Evolutionary conservation across 2,113 vertebrate species (phyloP), one percentile per base, ranked within the genome.

Genomic region (Lanius ludovicianus): DNA sequence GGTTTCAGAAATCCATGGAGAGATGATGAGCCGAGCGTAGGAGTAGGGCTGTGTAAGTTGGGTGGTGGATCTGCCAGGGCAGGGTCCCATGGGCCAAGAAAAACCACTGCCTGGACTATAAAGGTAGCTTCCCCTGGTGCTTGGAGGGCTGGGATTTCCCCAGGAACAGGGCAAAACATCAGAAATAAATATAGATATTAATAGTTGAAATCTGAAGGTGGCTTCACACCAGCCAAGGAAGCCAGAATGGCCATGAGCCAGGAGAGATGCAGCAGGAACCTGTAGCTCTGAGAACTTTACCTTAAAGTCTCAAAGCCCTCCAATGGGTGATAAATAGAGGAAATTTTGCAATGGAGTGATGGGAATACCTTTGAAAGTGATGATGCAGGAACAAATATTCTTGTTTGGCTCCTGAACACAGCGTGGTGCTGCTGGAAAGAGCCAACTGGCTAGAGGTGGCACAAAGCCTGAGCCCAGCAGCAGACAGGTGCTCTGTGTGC

Each of bases 181-280:
- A 16, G 62, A 65, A 68, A 55, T 15, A 49, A 57, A 16, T 9
- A 23, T 59, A 15, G 71, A 27, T 42, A 50, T 52, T 19, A 33
- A 21, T 9, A 56, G 31, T 22, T 69, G 62, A 69, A 87, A 50
- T 6, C 23, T 31, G 39, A 27, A 33, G 53, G 30, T 2, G 4
- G 46, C 31, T 62, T 70, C 56, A 13, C 7, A 3, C 7, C n/a
- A 33, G 37, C 11, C 1, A 2, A 52, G 46, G 78, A 39, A 57
- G 33, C 5, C 0, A 0, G 37, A 22, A 4, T 21, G 37, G 68
- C 55, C 5, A 0, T 2, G 57, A 60, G 73, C 50, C 3, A 7
- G 52, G 20, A 42, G 64, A 22, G 44, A 50, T 35, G 46, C 30
- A 33, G 46, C 42, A 35, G 30, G 23, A 52, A 59, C 59, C 71